Base-by-base conservation (phyloP, 2,797 vertebrate genomes). In the Geotrypetes seraphini region DNA sequence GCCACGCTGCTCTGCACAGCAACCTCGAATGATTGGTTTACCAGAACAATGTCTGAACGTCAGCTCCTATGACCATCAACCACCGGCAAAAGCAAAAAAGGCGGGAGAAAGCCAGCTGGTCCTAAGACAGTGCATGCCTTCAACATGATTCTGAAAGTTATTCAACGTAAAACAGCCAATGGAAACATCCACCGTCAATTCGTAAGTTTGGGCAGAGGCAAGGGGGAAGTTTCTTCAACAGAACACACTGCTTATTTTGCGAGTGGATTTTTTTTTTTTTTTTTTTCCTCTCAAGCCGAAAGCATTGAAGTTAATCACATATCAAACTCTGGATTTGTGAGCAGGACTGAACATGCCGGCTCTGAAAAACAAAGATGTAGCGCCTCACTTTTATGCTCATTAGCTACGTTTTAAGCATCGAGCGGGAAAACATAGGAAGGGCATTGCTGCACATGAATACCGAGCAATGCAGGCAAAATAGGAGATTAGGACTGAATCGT, bases 361-460 rank as follows among this genome's bases (percentile, higher is more conserved):
- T n/a, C n/a, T n/a, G n/a, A n/a, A 63, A 57, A 63, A 73, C 39
- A 59, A 59, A 52, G 59, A 64, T 23, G 70, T 59, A 69, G 76
- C 73, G 57, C 71, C 78, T 70, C 61, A 68, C 71, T 69, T 70
- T n/a, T 63, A 41, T 62, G 64, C 73, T 57, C 63, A 60, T 47
- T 81, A 85, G 78, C 79, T 73, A 76, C 67, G 75, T 70, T n/a
- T n/a, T 75, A 79, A 81, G 75, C 71, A 69, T 78, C 59, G 66
- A 69, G 71, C 61, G n/a, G n/a, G n/a, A n/a, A n/a, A 73, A 55
- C 73, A 62, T 39, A 69, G 12, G 60, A 50, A 66, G 78, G 68
- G 76, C 64, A 44, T 73, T 77, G 83, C 81, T 83, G 81, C 83
- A 85, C 81, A 69, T 82, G 64, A 83, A 66, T 71, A 74, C 80